Base-by-base conservation (phyloP, 2,888 invertebrate species). In the Neocrepidodera transversa region DNA sequence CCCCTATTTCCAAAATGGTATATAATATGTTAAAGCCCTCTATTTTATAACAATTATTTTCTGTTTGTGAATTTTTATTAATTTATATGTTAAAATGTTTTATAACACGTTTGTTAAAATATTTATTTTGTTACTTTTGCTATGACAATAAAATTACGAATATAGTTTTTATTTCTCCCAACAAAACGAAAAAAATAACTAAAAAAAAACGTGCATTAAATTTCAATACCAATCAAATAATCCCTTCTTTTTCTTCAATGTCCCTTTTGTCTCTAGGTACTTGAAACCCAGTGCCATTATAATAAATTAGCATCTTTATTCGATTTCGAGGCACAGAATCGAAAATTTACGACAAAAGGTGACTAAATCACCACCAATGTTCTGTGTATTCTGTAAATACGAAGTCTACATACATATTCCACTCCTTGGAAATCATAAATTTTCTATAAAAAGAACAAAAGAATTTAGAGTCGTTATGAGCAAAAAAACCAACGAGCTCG, bases 281-380 rank as follows among this genome's bases (percentile, higher is more conserved):
- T 36, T 14, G 50, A 38, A 50, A 38, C n/a, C 13, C 40, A 50
- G 8, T 23, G 38, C 43, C 23, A 53, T 53, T 53, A 43, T 45
- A 53, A 53, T 53, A 53, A 45, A 53, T 53, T 53, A 53, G 43
- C 53, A 53, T 53, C 43, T 53, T 53, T 53, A 53, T 53, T 53
- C 53, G 43, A 53, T 53, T 53, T 53, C 14, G 45, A 53, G 8
- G 43, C 53, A 10, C 43, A 13, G 20, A 53, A 43, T 53, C 43
- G 53, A n/a, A 23, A 32, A 53, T 53, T 53, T 53, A 53, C 43
- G 43, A 53, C 23, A n/a, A 11, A 32, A 43, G 45, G 53, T 53
- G 53, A 13, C 32, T 53, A 43, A 53, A 53, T 53, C 53, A 45
- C 35, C 43, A 10, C 23, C 26, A 26, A n/a, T 20, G 42, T 42